Evolutionary conservation across 2,113 vertebrate species (phyloP), one percentile per base, ranked within the genome.

Genomic region (Tichodroma muraria): DNA sequence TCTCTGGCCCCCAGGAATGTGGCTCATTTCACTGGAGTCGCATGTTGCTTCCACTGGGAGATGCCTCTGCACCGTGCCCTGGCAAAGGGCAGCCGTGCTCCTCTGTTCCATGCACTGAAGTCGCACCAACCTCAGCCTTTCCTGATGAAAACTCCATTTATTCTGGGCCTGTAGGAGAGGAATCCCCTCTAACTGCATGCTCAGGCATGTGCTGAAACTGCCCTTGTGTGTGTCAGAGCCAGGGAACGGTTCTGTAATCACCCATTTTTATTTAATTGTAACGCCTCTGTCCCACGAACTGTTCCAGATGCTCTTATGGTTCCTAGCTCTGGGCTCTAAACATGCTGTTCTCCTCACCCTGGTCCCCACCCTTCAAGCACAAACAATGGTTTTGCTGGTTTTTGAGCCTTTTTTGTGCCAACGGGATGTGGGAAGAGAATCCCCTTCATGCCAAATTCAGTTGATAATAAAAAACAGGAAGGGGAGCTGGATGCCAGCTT

Each of bases 381-480:
- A 96, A 95, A 96, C 93, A 94, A 95, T 93, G 89, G 93, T 92
- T 97, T 96, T 85, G 73, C 78, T 94, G 95, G 93, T 27, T 95
- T 95, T 68, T 95, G 84, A 94, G 87, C 49, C 78, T 82, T 86
- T 80, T 79, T 70, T 85, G 94, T 87, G 95, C 96, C 96, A 96
- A 95, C 28, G 91, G 96, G 96, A 97, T 97, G 94, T 97, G 96
- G 96, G 88, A 95, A 97, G 96, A 96, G 93, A 76, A 96, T 95
- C 94, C 94, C 95, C 95, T 94, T 33, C 78, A 90, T 95, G 95
- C 96, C 95, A 97, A 93, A 87, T 79, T 4, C 89, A 69, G 91
- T 68, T 66, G 94, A 92, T 94, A 95, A 97, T 97, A 72, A 49
- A 84, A 97, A 97, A 72, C 94, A 95, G 95, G 96, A 79, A 87